Evolutionary conservation across 2,888 invertebrate genomes (phyloP).

Genomic region (Agrilus mali): DNA sequence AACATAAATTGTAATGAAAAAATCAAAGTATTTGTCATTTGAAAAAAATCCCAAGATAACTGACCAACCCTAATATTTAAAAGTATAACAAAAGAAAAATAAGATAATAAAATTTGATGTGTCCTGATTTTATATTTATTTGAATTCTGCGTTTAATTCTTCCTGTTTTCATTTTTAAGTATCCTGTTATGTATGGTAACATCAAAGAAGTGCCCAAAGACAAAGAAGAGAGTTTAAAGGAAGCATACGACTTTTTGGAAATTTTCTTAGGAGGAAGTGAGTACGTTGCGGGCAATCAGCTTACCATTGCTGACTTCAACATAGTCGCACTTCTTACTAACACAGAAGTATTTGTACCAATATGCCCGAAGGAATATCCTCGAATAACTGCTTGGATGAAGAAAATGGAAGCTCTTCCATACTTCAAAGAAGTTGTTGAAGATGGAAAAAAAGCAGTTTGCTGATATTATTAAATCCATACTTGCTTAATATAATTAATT

Average conservation of each 20-base stretch:
- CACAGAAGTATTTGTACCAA: slow-evolving; percentile 13
- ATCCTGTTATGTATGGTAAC: too few relatives aligned
- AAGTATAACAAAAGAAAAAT: too few relatives aligned
- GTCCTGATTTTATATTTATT: too few relatives aligned
- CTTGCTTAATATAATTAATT: too few relatives aligned
- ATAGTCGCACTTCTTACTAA: slow-evolving; percentile 13
- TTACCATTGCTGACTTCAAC: slow-evolving; percentile 20
- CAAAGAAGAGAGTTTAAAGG: slow-evolving; percentile 18
- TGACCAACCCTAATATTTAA: too few relatives aligned
- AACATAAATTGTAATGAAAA: too few relatives aligned
- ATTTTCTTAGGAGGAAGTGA: slow-evolving; percentile 32
- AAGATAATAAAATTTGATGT: too few relatives aligned
- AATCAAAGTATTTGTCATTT: too few relatives aligned
- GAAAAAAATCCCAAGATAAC: too few relatives aligned
- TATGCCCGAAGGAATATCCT: slow-evolving; percentile 7
- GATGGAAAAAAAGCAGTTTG: slow-evolving; percentile 2
- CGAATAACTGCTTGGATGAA: slow-evolving; percentile 23
- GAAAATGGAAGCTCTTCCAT: slow-evolving; percentile 23
- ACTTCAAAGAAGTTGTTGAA: slow-evolving; percentile 10
- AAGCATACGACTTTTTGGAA: slow-evolving; percentile 36
- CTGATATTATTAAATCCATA: too few relatives aligned
- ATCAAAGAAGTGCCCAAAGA: background rate
- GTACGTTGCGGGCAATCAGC: slow-evolving; percentile 36
- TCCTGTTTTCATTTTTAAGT: too few relatives aligned
- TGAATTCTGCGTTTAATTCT: too few relatives aligned